A percentile compares a stretch with the other conserved stretches of the same genome.
Evolutionary conservation across 2,888 invertebrate genomes (phyloP).

Genomic region (Hydrotaea diabolus): DNA sequence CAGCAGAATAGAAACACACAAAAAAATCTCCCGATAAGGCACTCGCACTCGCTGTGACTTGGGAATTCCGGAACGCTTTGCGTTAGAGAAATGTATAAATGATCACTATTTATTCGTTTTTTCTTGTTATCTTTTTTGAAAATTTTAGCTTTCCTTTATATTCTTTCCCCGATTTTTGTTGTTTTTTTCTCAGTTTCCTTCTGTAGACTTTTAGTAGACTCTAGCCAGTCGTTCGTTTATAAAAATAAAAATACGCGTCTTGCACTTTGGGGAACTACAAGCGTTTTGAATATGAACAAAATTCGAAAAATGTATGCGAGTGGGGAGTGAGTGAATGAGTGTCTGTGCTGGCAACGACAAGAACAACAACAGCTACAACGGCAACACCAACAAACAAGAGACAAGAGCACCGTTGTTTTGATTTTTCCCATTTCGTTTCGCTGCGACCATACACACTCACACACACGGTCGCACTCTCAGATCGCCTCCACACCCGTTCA

Average conservation of each 20-base stretch:
- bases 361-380: neutral
- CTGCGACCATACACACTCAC: neutral
- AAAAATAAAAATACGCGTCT: slow-evolving; percentile 36
- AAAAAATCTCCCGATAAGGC: slow-evolving; percentile 6
- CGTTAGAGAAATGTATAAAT: neutral
- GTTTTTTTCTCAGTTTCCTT: neutral
- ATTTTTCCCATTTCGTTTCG: slow-evolving; percentile 15
- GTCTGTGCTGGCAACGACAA: neutral
- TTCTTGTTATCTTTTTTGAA: too few species aligned
- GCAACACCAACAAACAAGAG: too few species aligned
- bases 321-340: neutral
- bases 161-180: neutral
- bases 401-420: slow-evolving; percentile 14
- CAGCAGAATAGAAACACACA: neutral
- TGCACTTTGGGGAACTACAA: slow-evolving; percentile 47
- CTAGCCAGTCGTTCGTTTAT: neutral
- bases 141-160: neutral
- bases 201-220: too few species aligned
- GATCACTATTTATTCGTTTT: neutral
- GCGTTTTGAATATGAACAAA: slow-evolving; percentile 36
- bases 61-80: slow-evolving; percentile 26
- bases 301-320: slow-evolving; percentile 2
- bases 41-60: neutral
- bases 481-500: neutral
- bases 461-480: neutral